Evolutionary conservation across 2,797 vertebrate species (phyloP), one percentile per base, ranked within the genome.

Genomic region (Tenualosa thibaudeaui): DNA sequence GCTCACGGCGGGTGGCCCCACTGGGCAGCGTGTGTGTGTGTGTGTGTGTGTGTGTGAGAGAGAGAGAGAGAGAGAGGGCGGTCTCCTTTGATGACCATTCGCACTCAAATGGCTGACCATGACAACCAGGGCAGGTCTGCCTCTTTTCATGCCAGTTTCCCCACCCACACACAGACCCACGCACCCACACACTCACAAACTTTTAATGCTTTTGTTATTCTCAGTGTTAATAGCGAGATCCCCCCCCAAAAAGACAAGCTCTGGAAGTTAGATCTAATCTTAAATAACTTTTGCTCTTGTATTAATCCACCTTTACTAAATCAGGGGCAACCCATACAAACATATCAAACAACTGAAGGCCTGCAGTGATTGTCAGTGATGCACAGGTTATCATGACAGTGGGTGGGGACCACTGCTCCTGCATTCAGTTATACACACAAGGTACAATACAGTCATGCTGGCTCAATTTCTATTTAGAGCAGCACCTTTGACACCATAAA

Each of bases 1-100:
- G 83, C 58, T 82, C 81, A 82, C 8, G 12, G 84, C 87, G 86
- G 87, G 85, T 87, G 86, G 84, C 84, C 82, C 60, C 54, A 43
- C n/a, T 62, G 65, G 65, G 37, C 82, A 26, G 54, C 5, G 46
- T 40, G 68, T 58, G 53, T 43, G 82, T 85, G 68, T 62, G 60
- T 81, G 82, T 81, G 46, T 60, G 51, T 65, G 68, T 81, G 37
- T 75, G 22, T 81, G 62, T 60, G 26, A 60, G 82, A n/a, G 31
- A 9, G 19, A n/a, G 15, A 46, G 37, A 40, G 81, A 31, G 71
- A 40, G 53, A 53, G 78, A 84, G 81, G 71, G 75, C 81, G 40
- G 82, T 49, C 58, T 51, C 86, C 65, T 65, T 68, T 68, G 62
- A 68, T 62, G 60, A n/a, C 24, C n/a, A n/a, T 26, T 62, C 60